Evolutionary conservation across 2,113 vertebrate genomes (phyloP).

Genomic region (Lycocorax pyrrhopterus): DNA sequence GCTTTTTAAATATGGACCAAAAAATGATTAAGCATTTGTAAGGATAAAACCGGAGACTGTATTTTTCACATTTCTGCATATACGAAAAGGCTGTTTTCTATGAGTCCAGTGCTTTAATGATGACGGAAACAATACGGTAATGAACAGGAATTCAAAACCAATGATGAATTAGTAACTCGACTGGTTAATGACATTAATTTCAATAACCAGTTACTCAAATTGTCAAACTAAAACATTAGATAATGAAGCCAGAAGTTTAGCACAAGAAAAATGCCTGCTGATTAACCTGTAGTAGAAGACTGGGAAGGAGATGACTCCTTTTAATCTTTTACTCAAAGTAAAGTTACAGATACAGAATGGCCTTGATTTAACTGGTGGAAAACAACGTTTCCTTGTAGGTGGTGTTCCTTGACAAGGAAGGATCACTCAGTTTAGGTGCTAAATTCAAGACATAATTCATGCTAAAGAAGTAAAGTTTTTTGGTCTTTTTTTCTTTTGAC

Average conservation of each 20-base stretch:
- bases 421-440: background rate
- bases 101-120: background rate
- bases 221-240: background rate
- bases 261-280: background rate
- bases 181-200: background rate
- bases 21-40: background rate
- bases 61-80: background rate
- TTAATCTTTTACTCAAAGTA: background rate
- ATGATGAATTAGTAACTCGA: background rate
- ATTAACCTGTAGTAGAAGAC: background rate
- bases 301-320: background rate
- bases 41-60: background rate
- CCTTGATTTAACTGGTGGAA: background rate
- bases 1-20: background rate
- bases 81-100: background rate
- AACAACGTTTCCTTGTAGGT: background rate
- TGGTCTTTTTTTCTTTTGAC: background rate
- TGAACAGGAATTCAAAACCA: background rate
- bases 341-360: background rate
- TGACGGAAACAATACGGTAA: background rate
- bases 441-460: background rate
- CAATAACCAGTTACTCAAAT: background rate
- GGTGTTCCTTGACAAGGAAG: background rate
- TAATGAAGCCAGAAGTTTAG: background rate
- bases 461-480: background rate